Percentiles rank a stretch among this genome's conserved stretches.
These are phyloP conservation scores for Pristionchus exspectatus DNA, from an alignment of 2,888 invertebrate species.

Conservation along the genomic window DNA sequence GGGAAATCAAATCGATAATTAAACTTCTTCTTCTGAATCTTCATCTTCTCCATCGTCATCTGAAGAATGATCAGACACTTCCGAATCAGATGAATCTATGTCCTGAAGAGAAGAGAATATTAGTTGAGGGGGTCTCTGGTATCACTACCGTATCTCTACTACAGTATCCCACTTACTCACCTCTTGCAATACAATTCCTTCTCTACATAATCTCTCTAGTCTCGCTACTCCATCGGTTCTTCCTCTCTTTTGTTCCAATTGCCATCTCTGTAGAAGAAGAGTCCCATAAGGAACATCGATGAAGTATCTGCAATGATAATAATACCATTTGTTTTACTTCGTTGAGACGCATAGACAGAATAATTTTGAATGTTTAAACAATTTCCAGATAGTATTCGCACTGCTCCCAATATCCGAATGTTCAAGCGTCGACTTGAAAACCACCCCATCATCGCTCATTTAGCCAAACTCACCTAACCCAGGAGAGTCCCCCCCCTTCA, in stretches of 20 bases:
- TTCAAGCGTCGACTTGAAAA: no score
- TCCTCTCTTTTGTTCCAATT: conserved; percentile 61
- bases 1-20: conserved; percentile 30
- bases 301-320: conserved; percentile 80
- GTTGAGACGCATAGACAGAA: no score
- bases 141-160: not conserved
- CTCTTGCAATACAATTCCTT: conserved; percentile 56
- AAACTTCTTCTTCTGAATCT: conserved; percentile 48
- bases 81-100: conserved; percentile 38
- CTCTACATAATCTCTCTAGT: conserved; percentile 65
- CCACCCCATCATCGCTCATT: no score
- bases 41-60: conserved; percentile 51
- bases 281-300: conserved; percentile 73
- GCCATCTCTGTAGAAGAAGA: conserved; percentile 74
- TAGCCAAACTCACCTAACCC: no score
- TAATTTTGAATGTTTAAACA: conserved; percentile 60
- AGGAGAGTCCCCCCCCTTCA: no score
- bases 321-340: conserved; percentile 54
- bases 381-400: no score
- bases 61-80: conserved; percentile 13
- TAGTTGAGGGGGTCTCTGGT: not conserved
- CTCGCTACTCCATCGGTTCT: conserved; percentile 58
- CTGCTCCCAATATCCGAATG: no score
- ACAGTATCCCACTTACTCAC: not conserved
- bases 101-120: conserved; percentile 6